Percentiles rank a stretch among this genome's conserved stretches.
These are phyloP conservation scores for Chironomus tepperi DNA, from an alignment of 1,140 invertebrate genomes.

Conservation along the genomic window DNA sequence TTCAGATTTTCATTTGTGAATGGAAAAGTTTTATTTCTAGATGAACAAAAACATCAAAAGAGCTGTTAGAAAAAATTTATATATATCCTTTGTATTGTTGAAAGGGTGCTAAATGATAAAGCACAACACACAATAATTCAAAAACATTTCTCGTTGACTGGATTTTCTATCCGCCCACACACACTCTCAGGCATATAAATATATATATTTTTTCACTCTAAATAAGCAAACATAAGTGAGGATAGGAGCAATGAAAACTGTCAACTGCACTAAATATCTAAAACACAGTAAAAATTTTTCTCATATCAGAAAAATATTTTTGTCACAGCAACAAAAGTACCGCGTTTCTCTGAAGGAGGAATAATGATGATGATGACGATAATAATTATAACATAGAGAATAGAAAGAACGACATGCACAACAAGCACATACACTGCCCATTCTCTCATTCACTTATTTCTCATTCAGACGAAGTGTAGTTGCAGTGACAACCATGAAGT, in stretches of 20 bases:
- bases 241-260: neutral
- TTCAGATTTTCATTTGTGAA: too few relatives aligned
- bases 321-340: neutral
- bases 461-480: too few relatives aligned
- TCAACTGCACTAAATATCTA: constrained; percentile 21
- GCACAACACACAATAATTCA: constrained; percentile 20
- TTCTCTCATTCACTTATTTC: neutral
- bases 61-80: constrained; percentile 2
- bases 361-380: neutral
- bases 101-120: constrained; percentile 18
- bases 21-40: too few relatives aligned
- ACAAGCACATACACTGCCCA: neutral
- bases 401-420: neutral
- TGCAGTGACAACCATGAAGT: neutral
- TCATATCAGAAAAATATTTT: neutral
- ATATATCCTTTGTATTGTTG: neutral
- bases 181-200: neutral
- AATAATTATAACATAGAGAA: too few relatives aligned
- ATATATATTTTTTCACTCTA: neutral
- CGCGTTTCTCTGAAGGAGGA: neutral
- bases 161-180: neutral
- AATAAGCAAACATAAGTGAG: neutral
- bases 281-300: neutral
- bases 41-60: constrained; percentile 7
- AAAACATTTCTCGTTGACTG: constrained; percentile 12